Percentiles rank a stretch among this genome's conserved stretches.
Evolutionary conservation across 1,140 invertebrate species (phyloP).

Genomic region (Aleiodes sp.): DNA sequence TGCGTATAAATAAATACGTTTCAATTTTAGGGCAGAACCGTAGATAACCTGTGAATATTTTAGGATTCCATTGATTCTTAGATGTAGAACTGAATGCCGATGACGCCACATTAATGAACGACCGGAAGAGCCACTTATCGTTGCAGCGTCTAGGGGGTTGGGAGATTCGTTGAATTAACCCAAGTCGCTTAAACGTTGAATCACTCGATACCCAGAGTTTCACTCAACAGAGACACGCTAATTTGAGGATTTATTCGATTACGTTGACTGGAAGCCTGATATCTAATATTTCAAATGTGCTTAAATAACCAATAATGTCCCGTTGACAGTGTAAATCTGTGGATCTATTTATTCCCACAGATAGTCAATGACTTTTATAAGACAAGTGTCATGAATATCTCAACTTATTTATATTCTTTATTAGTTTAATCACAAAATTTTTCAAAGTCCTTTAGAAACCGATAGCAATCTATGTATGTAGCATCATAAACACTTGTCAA

Average conservation of each 20-base stretch:
- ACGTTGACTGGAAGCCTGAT: constrained; percentile 9
- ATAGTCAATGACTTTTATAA: background rate
- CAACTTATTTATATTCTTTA: background rate
- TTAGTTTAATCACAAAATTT: too few species aligned
- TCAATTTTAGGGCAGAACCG: background rate
- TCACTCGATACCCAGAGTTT: background rate
- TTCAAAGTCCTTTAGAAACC: too few species aligned
- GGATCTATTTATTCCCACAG: background rate
- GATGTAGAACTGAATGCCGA: background rate
- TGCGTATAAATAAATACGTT: background rate
- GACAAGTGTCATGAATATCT: background rate
- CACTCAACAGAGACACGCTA: constrained; percentile 13
- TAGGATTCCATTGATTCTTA: background rate
- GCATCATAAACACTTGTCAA: background rate
- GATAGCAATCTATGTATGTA: background rate
- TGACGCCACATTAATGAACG: constrained; percentile 5
- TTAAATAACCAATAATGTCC: constrained; percentile 16
- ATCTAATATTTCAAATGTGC: constrained; percentile 21
- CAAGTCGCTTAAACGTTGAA: background rate
- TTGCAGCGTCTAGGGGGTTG: background rate
- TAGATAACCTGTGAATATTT: background rate
- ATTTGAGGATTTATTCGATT: constrained; percentile 23
- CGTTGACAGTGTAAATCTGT: background rate
- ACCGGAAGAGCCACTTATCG: constrained; percentile 7
- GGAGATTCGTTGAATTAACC: background rate